Evolutionary conservation across 2,888 invertebrate genomes (phyloP), one percentile per base, ranked within the genome.

Genomic region (Caenorhabditis panamensis): DNA sequence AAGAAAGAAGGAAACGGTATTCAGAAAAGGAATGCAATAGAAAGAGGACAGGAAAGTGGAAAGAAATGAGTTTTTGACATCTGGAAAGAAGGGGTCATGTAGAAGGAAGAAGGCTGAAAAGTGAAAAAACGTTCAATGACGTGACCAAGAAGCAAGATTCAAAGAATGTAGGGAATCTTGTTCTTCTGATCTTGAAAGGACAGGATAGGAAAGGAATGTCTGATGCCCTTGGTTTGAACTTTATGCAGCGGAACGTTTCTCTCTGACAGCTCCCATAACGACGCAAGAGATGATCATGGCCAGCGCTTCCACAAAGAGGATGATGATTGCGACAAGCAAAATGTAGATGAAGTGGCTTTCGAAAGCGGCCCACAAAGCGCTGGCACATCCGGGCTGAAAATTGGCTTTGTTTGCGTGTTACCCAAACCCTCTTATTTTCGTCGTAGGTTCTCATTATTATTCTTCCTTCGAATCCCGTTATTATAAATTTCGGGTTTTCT

Each of bases 261-360:
- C 83, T 28, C 82, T 82, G 16, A 86, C 82, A 4, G 82, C 86
- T 13, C 66, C 47, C 53, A 83, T 84, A 47, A 85, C 79, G 31
- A 82, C 62, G 51, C 87, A 87, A 8, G 84, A 77, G 79, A 87
- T 79, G 47, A 86, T 82, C 82, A 87, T 79, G 3, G 86, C 86
- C 62, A 86, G 47, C 9, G 85, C 61, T 79, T 87, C 87, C 11
- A 87, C 76, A 44, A 84, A 76, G 5, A 87, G 75, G 20, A 87
- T 72, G 18, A 76, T 83, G 37, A 79, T 71, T 44, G 63, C 77
- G 31, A 85, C 82, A 26, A 82, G 73, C 22, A 82, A 64, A 20
- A 87, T 82, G 51, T 84, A 82, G 69, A 82, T 63, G 26, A 84
- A 61, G 69, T 85, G 82, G 37, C 37, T 56, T 36, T 82, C 73